Base-by-base conservation (phyloP, 2,113 vertebrate species). In the Cathartes aura region DNA sequence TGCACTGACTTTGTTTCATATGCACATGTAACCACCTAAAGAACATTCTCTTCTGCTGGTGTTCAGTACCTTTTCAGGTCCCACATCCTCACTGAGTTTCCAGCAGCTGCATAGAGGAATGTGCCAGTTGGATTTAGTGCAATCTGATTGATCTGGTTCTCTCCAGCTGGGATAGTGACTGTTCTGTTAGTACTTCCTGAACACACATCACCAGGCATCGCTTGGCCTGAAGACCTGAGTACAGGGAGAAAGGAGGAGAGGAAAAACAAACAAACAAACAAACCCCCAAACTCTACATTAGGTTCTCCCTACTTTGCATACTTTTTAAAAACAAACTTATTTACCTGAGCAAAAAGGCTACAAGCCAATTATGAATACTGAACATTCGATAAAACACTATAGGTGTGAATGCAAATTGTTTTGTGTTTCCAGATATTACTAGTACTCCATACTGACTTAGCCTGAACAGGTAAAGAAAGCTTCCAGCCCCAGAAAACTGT, bases 101-200 rank as follows among this genome's bases (percentile, higher is more conserved):
- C 99, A 58, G 99, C 99, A 42, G 99, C 99, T 11, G 99, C 99
- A 48, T 99, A 99, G 12, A 99, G 98, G 97, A 99, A 99, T 23
- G 99, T 99, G 79, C 99, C 99, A 0, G 99, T 98, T 45, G 99
- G 98, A 95, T 99, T 99, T 79, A 99, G 98, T 36, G 99, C 98
- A 72, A 99, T 99, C 84, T 99, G 99, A 97, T 99, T 99, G 95
- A 99, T 99, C 97, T 99, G 99, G 96, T 99, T 99, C 94, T 99
- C 99, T 89, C 99, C 99, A 29, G 99, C 99, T 15, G 99, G 99
- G 96, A 99, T 99, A 74, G 99, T 96, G 16, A 99, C 99, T 1
- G 99, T 99, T 81, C 99, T 98, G 94, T 98, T 99, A 70, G 98
- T 97, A 89, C 95, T 98, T 71, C 98, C 98, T 70, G 98, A 98